These are phyloP conservation scores for Chiloscyllium punctatum DNA, from an alignment of 2,797 vertebrate genomes.

Conservation along the genomic window DNA sequence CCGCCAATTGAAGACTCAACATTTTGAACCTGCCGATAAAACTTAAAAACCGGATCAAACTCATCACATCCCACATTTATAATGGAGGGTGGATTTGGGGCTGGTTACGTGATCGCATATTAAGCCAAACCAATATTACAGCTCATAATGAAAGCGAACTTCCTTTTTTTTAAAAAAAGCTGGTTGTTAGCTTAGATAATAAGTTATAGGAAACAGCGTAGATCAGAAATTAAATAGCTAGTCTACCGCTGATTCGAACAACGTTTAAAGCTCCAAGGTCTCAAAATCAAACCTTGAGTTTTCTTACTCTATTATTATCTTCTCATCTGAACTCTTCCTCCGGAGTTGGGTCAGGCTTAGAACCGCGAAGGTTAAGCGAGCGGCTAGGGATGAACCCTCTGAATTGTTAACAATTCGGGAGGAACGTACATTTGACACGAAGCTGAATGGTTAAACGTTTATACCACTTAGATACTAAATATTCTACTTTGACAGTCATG, in stretches of 20 bases:
- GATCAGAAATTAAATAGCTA: neutral
- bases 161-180: neutral
- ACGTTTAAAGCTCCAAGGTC: neutral
- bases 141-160: too few species aligned
- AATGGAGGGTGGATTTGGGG: neutral
- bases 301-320: neutral
- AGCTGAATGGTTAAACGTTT: neutral
- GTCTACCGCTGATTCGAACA: neutral
- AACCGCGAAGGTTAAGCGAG: neutral
- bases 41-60: neutral
- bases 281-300: neutral
- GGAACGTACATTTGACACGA: neutral
- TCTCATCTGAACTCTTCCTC: neutral
- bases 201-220: neutral
- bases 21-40: neutral
- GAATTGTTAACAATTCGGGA: neutral
- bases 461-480: neutral
- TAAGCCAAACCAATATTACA: neutral
- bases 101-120: too few species aligned
- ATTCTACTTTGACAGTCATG: neutral
- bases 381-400: neutral
- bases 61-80: neutral
- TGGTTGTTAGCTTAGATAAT: neutral
- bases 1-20: too few species aligned
- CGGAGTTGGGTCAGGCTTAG: neutral